phyloP scores from a whole-genome alignment of 2,113 vertebrate genomes.

The Cinclus mexicanus region DNA sequence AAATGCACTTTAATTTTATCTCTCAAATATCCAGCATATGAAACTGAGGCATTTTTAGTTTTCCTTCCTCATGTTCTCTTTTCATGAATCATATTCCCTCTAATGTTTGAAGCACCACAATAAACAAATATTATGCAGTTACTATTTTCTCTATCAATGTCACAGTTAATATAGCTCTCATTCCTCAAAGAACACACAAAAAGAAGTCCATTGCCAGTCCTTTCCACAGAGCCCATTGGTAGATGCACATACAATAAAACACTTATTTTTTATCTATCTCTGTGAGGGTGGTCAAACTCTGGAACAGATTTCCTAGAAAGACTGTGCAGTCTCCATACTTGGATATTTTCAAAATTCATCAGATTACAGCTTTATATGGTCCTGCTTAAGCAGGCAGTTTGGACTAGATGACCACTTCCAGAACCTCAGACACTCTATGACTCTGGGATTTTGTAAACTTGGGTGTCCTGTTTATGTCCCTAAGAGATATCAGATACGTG shows the following conservation, averaged over 20 bases:
- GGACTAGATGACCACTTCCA: not conserved
- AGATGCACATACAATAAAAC: not conserved
- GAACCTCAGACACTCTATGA: not conserved
- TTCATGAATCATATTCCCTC: not conserved
- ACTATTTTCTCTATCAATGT: not conserved
- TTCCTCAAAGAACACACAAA: not conserved
- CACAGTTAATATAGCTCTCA: not conserved
- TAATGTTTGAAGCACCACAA: not conserved
- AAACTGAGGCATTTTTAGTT: not conserved
- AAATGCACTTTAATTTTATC: not conserved
- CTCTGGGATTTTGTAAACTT: not conserved
- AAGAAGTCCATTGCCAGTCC: not conserved
- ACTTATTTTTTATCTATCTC: not conserved
- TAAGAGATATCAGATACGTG: not conserved
- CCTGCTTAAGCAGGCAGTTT: not conserved
- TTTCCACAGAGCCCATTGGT: not conserved
- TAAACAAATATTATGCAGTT: not conserved
- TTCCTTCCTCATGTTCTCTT: not conserved
- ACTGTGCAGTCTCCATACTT: not conserved
- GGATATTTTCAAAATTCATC: not conserved
- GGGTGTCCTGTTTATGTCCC: not conserved
- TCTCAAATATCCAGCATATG: not conserved
- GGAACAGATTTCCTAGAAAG: not conserved
- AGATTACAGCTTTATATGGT: not conserved
- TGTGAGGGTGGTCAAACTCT: not conserved